Evolutionary conservation across 2,113 vertebrate species (phyloP).

Genomic region (Oncorhynchus tshawytscha): DNA sequence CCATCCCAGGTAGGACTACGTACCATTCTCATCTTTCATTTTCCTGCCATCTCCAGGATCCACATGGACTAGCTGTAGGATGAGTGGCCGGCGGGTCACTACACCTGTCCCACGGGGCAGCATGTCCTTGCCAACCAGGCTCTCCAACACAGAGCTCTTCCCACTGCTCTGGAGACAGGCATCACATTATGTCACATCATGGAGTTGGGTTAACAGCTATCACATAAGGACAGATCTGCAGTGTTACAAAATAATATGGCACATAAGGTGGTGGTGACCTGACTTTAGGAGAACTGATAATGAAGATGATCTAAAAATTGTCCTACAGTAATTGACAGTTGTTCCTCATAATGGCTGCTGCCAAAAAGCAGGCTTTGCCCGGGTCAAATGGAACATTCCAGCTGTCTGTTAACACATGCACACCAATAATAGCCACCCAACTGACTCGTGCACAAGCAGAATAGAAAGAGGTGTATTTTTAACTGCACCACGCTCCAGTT

Average conservation of each 20-base stretch:
- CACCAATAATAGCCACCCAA: neutral
- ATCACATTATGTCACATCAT: neutral
- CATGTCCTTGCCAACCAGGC: slow-evolving; percentile 92
- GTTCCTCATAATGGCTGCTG: slow-evolving; percentile 8
- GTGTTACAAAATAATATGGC: neutral
- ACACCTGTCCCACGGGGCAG: slow-evolving; percentile 94
- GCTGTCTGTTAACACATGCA: neutral
- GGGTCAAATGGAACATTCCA: neutral
- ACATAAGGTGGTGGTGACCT: slow-evolving; percentile 15
- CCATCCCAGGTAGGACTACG: neutral
- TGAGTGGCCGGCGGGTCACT: slow-evolving; percentile 93
- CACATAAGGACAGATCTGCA: neutral
- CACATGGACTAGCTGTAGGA: slow-evolving; percentile 93
- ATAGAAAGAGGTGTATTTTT: too few relatives aligned
- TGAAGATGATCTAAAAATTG: slow-evolving; percentile 21
- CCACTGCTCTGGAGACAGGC: slow-evolving; percentile 88
- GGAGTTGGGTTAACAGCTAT: neutral
- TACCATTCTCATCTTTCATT: slow-evolving; percentile 88
- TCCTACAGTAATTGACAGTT: slow-evolving; percentile 5
- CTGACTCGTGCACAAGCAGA: neutral
- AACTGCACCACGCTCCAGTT: too few relatives aligned
- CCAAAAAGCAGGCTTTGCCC: slow-evolving; percentile 1
- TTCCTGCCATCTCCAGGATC: slow-evolving; percentile 87
- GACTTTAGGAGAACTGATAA: neutral
- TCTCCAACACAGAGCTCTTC: slow-evolving; percentile 97